Percentiles rank a stretch among this genome's conserved stretches.
Evolutionary conservation across 2,888 invertebrate genomes (phyloP).

Genomic region (Drosophila neonasuta): DNA sequence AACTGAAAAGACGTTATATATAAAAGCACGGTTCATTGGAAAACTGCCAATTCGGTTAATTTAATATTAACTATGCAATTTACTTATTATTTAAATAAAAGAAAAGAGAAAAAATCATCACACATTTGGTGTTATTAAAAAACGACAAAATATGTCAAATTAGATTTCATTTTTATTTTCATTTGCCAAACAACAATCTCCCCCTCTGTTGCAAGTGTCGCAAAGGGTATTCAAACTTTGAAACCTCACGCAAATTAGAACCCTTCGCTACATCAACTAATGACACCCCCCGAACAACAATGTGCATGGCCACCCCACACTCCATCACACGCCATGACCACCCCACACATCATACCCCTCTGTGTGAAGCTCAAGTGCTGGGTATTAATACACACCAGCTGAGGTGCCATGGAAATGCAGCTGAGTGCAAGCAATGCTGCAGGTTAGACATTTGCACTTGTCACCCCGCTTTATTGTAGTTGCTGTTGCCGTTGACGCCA

Average conservation of each 20-base stretch:
- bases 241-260: neutral
- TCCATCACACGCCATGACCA: no score
- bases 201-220: neutral
- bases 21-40: no score
- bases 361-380: conserved; percentile 1
- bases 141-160: no score
- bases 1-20: no score
- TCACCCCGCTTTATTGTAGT: conserved; percentile 43
- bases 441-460: conserved; percentile 63
- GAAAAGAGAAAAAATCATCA: no score
- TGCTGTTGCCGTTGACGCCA: conserved; percentile 20
- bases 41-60: no score
- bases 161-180: no score
- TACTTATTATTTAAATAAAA: no score
- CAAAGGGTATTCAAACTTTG: neutral
- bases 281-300: conserved; percentile 9
- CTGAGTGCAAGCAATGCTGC: conserved; percentile 46
- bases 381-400: conserved; percentile 39
- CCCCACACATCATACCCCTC: neutral
- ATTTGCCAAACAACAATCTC: neutral
- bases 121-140: no score
- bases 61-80: no score
- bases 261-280: conserved; percentile 10
- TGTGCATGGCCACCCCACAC: neutral
- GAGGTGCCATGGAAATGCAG: conserved; percentile 49